Percentiles rank a stretch among this genome's conserved stretches.
Conservation (phyloP, 2,113 vertebrate genomes). For the Myanophis thanlyinensis region DNA sequence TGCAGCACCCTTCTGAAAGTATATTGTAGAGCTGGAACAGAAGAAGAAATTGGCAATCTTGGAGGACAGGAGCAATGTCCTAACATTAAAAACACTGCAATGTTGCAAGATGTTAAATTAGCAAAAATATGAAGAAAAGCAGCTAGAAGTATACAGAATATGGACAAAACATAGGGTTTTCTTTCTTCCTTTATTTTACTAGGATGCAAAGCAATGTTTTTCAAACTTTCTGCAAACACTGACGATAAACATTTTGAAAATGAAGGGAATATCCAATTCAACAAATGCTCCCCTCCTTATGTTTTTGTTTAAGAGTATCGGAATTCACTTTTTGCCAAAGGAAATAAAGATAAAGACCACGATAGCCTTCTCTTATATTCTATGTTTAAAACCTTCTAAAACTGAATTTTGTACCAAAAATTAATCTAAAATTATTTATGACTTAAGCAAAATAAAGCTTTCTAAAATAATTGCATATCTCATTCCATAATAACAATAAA, state of each 20-base stretch:
- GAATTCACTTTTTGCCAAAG: not conserved
- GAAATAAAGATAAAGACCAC: not conserved
- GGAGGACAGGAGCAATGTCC: not conserved
- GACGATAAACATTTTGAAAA: not conserved
- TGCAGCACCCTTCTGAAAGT: not conserved
- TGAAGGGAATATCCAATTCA: not conserved
- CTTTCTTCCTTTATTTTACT: not conserved
- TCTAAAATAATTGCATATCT: not conserved
- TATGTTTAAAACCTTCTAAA: not conserved
- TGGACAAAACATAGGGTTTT: not conserved
- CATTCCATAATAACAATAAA: not conserved
- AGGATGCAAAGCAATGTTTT: not conserved
- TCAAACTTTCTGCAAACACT: not conserved
- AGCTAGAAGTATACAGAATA: not conserved
- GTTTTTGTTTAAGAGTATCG: not conserved
- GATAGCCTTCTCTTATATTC: not conserved
- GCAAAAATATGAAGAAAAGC: not conserved
- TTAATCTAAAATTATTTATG: not conserved
- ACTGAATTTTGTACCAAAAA: not conserved
- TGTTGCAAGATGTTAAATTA: not conserved
- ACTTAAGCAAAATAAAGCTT: not conserved
- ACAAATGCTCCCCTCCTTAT: not conserved
- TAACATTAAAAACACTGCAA: not conserved
- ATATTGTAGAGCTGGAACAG: not conserved
- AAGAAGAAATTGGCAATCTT: not conserved